Evolutionary conservation across 1,140 invertebrate species (phyloP), one percentile per base, ranked within the genome.

Genomic region (Drosophila subobscura): DNA sequence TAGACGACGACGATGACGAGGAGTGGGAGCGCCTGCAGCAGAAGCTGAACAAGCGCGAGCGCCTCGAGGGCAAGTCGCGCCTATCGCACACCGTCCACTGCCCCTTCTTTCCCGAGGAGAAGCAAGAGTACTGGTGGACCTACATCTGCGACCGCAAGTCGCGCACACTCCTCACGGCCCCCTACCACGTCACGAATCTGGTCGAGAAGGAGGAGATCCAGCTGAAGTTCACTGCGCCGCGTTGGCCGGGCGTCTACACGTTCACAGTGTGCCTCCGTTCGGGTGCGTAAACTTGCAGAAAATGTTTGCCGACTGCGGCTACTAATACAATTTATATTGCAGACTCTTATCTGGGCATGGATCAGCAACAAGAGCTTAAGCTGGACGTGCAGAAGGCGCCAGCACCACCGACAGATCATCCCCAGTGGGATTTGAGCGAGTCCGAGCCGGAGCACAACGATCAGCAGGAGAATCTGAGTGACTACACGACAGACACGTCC

Each of bases 51-150:
- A 96, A 95, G 70, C 94, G 97, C 57, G 98, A 99, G 89, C 95
- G 96, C 76, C 92, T 99, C 16, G 98, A 99, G 92, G 97, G 97
- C 12, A 96, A 97, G 89, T 98, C 97, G 50, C 98, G 98, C 93
- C 93, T 96, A 75, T 99, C 98, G 6, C 99, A 99, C 91, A 94
- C 94, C 61, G 98, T 99, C 16, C 98, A 99, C 92, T 98, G 97
- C 93, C 99, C 99, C 0, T 96, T 96, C 89, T 99, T 97, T 92
- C 97, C 99, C 5, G 95, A 97, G 81, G 97, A 98, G 76, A 99
- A 99, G 92, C 98, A 99, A 92, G 99, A 99, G 92, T 99, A 97
- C 91, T 99, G 99, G 99, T 99, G 98, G 98, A 96, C 98, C 22
- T 99, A 99, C 92, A 95, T 99, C 61, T 96, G 96, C 92, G 98